Percentiles rank a stretch among this genome's conserved stretches.
These are phyloP conservation scores for Scaptomyza flava DNA, from an alignment of 2,888 invertebrate species.

Conservation along the genomic window DNA sequence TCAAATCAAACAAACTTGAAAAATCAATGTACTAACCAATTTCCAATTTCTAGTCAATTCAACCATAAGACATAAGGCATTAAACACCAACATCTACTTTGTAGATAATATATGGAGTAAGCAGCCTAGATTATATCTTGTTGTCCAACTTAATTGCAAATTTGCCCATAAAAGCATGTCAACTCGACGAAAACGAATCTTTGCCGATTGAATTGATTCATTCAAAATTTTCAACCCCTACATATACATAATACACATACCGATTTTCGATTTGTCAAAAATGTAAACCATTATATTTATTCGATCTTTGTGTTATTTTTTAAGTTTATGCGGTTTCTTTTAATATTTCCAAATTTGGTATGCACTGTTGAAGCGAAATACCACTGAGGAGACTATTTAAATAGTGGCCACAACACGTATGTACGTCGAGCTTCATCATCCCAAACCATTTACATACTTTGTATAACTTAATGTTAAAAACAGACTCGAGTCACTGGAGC, in stretches of 20 bases:
- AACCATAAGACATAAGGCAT: constrained; percentile 37
- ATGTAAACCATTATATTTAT: constrained; percentile 29
- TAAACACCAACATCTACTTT: constrained; percentile 1
- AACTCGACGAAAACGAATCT: constrained; percentile 16
- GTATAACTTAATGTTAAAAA: no score
- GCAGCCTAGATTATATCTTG: constrained; percentile 36
- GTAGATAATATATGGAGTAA: constrained; percentile 1
- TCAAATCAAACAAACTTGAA: constrained; percentile 20
- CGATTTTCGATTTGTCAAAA: constrained; percentile 31
- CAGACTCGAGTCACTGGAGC: no score
- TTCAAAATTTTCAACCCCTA: constrained; percentile 12
- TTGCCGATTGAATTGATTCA: constrained; percentile 1
- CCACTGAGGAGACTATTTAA: no score
- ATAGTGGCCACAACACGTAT: background rate
- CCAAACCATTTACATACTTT: no score
- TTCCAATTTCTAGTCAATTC: constrained; percentile 61
- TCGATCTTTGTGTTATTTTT: constrained; percentile 34
- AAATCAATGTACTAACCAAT: constrained; percentile 31
- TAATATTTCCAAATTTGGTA: constrained; percentile 51
- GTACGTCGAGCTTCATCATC: background rate
- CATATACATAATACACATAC: constrained; percentile 42
- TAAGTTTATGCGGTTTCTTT: constrained; percentile 49
- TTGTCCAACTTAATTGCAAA: constrained; percentile 21
- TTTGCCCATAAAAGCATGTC: constrained; percentile 26
- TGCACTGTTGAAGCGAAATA: constrained; percentile 23